These are phyloP conservation scores for Shinisaurus crocodilurus DNA, from an alignment of 2,113 vertebrate genomes.

Conservation along the genomic window DNA sequence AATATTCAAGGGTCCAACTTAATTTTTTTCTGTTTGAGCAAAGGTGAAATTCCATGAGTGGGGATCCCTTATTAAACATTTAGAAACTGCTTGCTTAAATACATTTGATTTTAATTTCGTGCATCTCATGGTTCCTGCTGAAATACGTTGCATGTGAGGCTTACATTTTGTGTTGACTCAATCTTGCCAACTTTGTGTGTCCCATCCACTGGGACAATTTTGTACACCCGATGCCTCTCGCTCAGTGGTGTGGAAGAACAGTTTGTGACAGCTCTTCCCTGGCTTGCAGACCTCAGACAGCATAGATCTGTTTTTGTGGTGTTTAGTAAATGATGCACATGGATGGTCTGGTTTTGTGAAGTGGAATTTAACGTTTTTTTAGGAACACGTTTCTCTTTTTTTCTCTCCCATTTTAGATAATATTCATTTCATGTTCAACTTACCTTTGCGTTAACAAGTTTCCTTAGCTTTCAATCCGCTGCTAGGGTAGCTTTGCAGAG, in stretches of 20 bases:
- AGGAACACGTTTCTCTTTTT: neutral
- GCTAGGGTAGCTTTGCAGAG: conserved; percentile 14
- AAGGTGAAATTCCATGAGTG: neutral
- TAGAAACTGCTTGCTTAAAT: neutral
- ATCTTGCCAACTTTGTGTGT: neutral
- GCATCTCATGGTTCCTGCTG: neutral
- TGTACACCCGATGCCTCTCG: neutral
- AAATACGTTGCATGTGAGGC: neutral
- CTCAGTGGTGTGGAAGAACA: neutral
- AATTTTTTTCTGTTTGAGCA: conserved; percentile 23
- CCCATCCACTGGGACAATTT: neutral
- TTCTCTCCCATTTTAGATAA: neutral
- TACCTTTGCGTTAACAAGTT: conserved; percentile 13
- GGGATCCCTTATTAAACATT: neutral
- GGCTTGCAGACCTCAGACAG: neutral
- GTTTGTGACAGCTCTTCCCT: neutral
- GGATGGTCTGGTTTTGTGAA: conserved; percentile 4
- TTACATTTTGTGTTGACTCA: neutral
- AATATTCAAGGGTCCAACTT: neutral
- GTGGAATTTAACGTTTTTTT: conserved; percentile 19
- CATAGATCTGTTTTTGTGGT: neutral
- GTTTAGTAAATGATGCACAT: fast-evolving
- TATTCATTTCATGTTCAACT: conserved; percentile 17
- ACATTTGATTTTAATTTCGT: neutral
- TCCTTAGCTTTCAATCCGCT: conserved; percentile 10